Evolutionary conservation across 2,888 invertebrate species (phyloP).

Genomic region (Lysandra bellargus): DNA sequence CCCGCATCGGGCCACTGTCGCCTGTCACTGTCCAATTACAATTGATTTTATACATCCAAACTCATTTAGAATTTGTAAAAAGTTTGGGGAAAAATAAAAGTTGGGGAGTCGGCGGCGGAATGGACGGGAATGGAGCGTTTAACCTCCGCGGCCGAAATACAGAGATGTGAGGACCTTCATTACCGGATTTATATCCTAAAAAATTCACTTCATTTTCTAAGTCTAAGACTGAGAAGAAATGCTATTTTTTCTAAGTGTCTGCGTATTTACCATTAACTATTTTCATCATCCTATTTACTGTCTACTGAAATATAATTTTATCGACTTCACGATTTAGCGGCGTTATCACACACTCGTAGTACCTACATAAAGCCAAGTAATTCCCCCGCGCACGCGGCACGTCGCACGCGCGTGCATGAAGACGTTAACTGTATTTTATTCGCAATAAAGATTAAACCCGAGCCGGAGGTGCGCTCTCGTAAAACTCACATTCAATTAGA

Average conservation of each 20-base stretch:
- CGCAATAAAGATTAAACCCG: slow-evolving; percentile 17
- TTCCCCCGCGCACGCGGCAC: background rate
- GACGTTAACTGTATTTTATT: slow-evolving; percentile 14
- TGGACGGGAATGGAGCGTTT: background rate
- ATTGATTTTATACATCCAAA: slow-evolving; percentile 22
- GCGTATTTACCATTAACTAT: too few relatives aligned
- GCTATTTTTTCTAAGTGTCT: background rate
- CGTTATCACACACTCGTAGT: background rate
- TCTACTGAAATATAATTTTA: too few relatives aligned
- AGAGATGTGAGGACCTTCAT: background rate
- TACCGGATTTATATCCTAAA: background rate
- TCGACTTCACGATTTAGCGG: background rate
- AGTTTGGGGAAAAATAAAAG: slow-evolving; percentile 1
- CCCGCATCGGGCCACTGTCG: slow-evolving; percentile 5
- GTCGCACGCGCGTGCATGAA: background rate
- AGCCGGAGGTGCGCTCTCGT: background rate
- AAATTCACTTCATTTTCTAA: background rate
- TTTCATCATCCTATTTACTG: too few relatives aligned
- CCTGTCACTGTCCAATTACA: slow-evolving; percentile 18
- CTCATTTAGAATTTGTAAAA: slow-evolving; percentile 15
- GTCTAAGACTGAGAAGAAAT: background rate
- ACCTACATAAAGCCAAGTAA: background rate
- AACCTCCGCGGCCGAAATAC: background rate
- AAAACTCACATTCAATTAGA: slow-evolving; percentile 19
- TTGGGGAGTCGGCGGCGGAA: background rate